A percentile compares a stretch with the other conserved stretches of the same genome.
phyloP scores from a whole-genome alignment of 2,888 invertebrate genomes.

The Thereva unica region DNA sequence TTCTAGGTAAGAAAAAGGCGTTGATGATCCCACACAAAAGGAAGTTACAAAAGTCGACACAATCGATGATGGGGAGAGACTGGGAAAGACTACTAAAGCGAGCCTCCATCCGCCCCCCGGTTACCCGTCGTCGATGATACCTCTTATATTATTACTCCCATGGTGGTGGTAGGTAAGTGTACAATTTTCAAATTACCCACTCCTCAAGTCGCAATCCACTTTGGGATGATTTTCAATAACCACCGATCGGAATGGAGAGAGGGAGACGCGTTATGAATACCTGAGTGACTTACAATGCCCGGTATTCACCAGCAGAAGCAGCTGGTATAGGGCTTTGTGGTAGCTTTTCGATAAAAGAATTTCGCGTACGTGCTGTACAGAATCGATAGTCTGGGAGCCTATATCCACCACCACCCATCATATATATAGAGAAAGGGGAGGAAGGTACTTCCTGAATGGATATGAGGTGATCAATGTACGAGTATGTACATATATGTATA shows the following conservation, averaged over 20 bases:
- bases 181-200: constrained; percentile 29
- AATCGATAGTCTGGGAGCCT: constrained; percentile 16
- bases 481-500: constrained; percentile 6
- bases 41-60: too few species aligned
- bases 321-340: constrained; percentile 6
- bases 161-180: too few species aligned
- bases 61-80: too few species aligned
- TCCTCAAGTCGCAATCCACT: constrained; percentile 4
- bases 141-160: too few species aligned
- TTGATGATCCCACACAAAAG: too few species aligned
- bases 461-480: background rate
- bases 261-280: constrained; percentile 20
- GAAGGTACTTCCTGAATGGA: constrained; percentile 28
- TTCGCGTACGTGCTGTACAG: constrained; percentile 6
- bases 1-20: too few species aligned
- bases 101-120: too few species aligned
- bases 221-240: constrained; percentile 32
- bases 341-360: constrained; percentile 11
- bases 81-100: too few species aligned
- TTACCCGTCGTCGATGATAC: too few species aligned
- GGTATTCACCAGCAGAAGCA: too few species aligned
- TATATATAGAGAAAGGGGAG: constrained; percentile 2
- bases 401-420: constrained; percentile 7
- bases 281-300: constrained; percentile 9
- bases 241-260: constrained; percentile 1